Base-by-base conservation (phyloP, 2,888 invertebrate genomes). In the Aphelenchoides bicaudatus region DNA sequence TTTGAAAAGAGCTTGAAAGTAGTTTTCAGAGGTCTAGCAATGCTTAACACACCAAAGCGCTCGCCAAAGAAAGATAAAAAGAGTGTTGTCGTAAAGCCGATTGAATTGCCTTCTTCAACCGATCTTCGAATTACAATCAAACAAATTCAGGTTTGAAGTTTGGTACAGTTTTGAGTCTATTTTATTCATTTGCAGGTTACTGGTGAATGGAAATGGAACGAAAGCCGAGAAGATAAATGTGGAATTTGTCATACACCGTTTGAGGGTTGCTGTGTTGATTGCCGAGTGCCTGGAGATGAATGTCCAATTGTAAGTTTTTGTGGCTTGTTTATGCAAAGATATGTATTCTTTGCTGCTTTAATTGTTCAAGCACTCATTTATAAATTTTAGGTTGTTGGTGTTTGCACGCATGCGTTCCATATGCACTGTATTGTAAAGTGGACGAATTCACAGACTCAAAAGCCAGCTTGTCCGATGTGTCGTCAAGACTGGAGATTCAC, bases 391-490 rank as follows among this genome's bases (percentile, higher is more conserved):
- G 67, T 70, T 5, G 47, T 71, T 91, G 96, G 98, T 61, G 88
- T 90, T 79, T 98, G 98, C 82, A 90, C 92, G 6, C 98, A 98
- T 83, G 94, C 94, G 83, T 98, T 98, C 82, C 98, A 99, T 82
- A 93, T 94, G 82, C 98, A 98, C 82, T 98, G 98, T 83, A 99
- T 98, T 78, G 90, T 92, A 80, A 96, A 96, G 86, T 98, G 98
- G 98, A 85, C 96, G 51, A 91, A 94, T 80, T 89, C 93, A 87
- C 84, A 84, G 67, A 43, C 58, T 6, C 56, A 28, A 13, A 63
- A 61, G 39, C 82, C 83, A 58, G 82, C 82, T 34, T 85, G 85
- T 69, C 85, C 85, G 61, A 94, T 99, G 91, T 99, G 98, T 82
- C 86, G 98, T 74, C 94, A 94, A 82, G 92, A 91, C 80, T 98